These are phyloP conservation scores for Porites divaricata DNA, from an alignment of 92 coral and sea anemone species.

Conservation along the genomic window DNA sequence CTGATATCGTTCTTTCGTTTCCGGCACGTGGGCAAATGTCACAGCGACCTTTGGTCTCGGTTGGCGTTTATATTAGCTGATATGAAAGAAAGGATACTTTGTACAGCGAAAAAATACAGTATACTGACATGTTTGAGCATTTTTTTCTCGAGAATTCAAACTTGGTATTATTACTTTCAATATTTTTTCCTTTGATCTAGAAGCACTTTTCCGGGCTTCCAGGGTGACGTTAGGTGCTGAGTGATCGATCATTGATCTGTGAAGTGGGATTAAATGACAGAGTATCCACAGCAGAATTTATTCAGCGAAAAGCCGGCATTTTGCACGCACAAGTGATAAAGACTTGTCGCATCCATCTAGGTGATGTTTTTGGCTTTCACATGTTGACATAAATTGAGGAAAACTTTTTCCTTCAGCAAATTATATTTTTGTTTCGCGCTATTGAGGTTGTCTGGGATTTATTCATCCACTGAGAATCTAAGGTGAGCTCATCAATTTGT, in stretches of 20 bases:
- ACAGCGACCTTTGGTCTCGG: slow-evolving; percentile 25
- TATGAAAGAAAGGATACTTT: slow-evolving; percentile 4
- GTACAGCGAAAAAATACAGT: not conserved
- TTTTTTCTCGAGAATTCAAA: not conserved
- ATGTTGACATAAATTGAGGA: no score
- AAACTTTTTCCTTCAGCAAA: no score
- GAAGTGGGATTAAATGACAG: not conserved
- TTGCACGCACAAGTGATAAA: not conserved
- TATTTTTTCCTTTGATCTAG: not conserved
- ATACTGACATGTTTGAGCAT: slow-evolving; percentile 1
- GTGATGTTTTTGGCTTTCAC: no score
- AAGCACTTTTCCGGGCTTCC: not conserved
- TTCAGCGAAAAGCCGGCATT: slow-evolving; percentile 10
- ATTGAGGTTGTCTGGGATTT: no score
- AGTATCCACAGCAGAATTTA: not conserved
- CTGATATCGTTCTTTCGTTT: not conserved
- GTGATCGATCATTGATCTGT: not conserved
- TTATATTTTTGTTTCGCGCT: no score
- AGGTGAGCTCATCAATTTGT: no score
- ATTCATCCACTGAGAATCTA: no score
- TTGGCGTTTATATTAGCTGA: no score
- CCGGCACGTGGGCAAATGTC: slow-evolving; percentile 48
- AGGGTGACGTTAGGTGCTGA: slow-evolving; percentile 29
- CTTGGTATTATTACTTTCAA: not conserved
- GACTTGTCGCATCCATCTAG: not conserved